These are phyloP conservation scores for Megalurothrips usitatus DNA, from an alignment of 2,888 invertebrate genomes.

Conservation along the genomic window DNA sequence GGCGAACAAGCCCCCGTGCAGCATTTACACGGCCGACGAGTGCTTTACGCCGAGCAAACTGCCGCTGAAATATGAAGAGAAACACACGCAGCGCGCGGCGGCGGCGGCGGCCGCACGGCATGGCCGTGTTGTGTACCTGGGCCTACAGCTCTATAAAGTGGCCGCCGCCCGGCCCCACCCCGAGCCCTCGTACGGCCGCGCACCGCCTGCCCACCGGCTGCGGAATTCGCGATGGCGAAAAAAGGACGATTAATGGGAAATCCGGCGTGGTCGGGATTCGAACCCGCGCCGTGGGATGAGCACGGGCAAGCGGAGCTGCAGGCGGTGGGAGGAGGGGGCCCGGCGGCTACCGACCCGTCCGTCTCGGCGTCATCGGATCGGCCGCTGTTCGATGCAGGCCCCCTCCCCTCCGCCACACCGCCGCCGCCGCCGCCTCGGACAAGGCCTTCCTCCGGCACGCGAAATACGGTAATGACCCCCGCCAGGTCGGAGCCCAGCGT, in stretches of 20 bases:
- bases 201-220: too few species aligned
- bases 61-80: slow-evolving; percentile 13
- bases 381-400: neutral
- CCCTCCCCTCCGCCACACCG: neutral
- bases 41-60: neutral
- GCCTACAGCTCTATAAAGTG: slow-evolving; percentile 1
- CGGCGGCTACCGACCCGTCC: neutral
- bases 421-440: neutral
- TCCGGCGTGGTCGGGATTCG: too few species aligned
- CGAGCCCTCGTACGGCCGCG: neutral
- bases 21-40: slow-evolving; percentile 23
- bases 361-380: neutral
- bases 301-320: too few species aligned
- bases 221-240: neutral
- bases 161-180: neutral
- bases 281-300: too few species aligned
- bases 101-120: neutral
- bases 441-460: neutral
- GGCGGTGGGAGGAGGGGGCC: too few species aligned
- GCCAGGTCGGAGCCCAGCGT: neutral
- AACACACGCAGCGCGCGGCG: neutral
- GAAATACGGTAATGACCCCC: slow-evolving; percentile 16
- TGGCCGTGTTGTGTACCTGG: neutral
- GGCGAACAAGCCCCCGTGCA: slow-evolving; percentile 14
- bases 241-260: neutral